phyloP scores from a whole-genome alignment of 2,113 vertebrate genomes.

The Callorhinus ursinus region DNA sequence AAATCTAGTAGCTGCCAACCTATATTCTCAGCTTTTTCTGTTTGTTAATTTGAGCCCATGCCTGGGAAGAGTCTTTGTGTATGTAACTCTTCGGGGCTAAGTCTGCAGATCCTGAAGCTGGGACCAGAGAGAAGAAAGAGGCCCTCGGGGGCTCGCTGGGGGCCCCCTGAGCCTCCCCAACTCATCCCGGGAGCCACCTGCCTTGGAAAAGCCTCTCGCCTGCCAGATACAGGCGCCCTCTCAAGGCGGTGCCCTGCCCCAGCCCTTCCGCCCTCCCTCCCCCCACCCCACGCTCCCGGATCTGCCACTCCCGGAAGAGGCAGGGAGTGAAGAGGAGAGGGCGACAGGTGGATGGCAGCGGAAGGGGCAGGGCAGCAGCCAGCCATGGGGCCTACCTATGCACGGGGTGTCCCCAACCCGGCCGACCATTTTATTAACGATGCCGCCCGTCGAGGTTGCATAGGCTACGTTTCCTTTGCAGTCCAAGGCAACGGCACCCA shows the following conservation, averaged over 20 bases:
- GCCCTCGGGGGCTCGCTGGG: accelerated
- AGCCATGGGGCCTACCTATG: conserved; percentile 80
- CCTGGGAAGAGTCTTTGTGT: background rate
- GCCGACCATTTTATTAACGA: conserved; percentile 90
- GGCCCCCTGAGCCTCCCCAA: background rate
- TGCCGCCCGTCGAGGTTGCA: conserved; percentile 88
- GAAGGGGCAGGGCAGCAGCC: background rate
- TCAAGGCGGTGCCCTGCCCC: background rate
- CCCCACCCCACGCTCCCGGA: background rate
- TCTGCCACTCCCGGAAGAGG: background rate
- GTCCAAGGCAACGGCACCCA: conserved; percentile 86
- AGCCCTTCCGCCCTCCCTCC: background rate
- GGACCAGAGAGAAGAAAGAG: background rate
- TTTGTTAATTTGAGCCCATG: background rate
- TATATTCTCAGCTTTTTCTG: background rate
- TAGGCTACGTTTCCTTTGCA: conserved; percentile 86
- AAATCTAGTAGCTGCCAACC: background rate
- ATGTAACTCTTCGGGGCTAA: background rate
- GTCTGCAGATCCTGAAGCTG: background rate
- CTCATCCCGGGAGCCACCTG: background rate
- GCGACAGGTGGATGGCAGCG: accelerated
- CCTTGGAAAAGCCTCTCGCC: background rate
- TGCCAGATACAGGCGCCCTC: accelerated
- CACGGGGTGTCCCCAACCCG: conserved; percentile 90
- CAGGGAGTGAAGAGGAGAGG: background rate